Evolutionary conservation across 1,140 invertebrate genomes (phyloP).

Genomic region (Heterodera carotae): DNA sequence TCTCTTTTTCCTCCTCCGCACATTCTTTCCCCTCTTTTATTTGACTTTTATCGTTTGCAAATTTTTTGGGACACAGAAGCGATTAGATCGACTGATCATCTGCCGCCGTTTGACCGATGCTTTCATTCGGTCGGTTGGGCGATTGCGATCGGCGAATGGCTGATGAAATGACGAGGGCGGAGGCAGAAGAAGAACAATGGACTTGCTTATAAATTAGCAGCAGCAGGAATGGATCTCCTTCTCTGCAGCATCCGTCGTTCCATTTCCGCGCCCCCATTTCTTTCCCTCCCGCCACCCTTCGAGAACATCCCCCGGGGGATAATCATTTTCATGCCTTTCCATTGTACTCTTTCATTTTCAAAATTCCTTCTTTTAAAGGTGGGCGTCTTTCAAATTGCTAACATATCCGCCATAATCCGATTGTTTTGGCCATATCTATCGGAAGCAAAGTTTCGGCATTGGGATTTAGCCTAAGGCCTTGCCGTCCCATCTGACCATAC

Average conservation of each 20-base stretch:
- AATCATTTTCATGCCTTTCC: background rate
- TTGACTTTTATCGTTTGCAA: background rate
- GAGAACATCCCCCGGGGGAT: background rate
- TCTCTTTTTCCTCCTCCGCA: background rate
- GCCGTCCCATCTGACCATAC: no score
- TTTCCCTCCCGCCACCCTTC: background rate
- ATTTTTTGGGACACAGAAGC: background rate
- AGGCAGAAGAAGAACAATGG: background rate
- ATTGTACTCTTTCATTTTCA: no score
- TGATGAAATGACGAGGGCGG: background rate
- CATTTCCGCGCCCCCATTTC: background rate
- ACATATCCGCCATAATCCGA: no score
- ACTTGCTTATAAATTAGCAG: no score
- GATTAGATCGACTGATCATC: constrained; percentile 1
- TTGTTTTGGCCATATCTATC: no score
- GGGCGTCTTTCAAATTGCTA: no score
- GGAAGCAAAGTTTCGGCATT: no score
- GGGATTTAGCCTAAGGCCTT: no score
- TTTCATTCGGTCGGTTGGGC: background rate
- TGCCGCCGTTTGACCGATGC: background rate
- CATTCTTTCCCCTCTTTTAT: background rate
- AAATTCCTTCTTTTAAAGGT: no score
- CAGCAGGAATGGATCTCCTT: no score
- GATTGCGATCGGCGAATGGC: background rate
- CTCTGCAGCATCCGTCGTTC: background rate